phyloP scores from a whole-genome alignment of 2,888 invertebrate genomes.

The Lasioglossum morio region DNA sequence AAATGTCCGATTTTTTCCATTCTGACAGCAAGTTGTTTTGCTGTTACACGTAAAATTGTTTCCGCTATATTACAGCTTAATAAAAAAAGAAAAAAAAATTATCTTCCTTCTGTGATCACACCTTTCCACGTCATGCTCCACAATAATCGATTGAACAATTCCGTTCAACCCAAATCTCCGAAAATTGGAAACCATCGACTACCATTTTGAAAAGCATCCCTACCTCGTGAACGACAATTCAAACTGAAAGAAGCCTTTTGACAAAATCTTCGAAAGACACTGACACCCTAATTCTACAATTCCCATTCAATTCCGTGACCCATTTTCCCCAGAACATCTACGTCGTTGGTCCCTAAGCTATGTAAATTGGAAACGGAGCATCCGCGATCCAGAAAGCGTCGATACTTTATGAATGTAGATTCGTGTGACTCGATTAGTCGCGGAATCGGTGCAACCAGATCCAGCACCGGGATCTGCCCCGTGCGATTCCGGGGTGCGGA shows the following conservation, averaged over 20 bases:
- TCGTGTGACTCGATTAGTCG: conserved; percentile 10
- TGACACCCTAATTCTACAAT: background rate
- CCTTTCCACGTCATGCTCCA: too few species aligned
- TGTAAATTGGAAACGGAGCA: background rate
- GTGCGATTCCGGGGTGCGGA: background rate
- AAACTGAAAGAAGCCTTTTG: background rate
- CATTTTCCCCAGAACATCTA: background rate
- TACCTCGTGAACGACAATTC: background rate
- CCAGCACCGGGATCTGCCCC: background rate
- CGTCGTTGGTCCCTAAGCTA: background rate
- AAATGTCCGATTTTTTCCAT: too few species aligned
- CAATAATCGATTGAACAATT: too few species aligned
- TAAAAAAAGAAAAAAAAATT: too few species aligned
- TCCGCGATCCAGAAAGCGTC: background rate
- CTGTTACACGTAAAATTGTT: too few species aligned
- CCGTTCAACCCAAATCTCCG: too few species aligned
- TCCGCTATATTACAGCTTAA: too few species aligned
- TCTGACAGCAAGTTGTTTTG: too few species aligned
- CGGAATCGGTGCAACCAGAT: background rate
- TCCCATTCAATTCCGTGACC: background rate
- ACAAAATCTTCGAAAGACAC: background rate
- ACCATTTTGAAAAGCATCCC: background rate
- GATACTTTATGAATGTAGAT: background rate
- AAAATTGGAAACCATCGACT: background rate
- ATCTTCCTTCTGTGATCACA: too few species aligned